phyloP scores from a whole-genome alignment of 1,140 invertebrate species.

The Cherax destructor region DNA sequence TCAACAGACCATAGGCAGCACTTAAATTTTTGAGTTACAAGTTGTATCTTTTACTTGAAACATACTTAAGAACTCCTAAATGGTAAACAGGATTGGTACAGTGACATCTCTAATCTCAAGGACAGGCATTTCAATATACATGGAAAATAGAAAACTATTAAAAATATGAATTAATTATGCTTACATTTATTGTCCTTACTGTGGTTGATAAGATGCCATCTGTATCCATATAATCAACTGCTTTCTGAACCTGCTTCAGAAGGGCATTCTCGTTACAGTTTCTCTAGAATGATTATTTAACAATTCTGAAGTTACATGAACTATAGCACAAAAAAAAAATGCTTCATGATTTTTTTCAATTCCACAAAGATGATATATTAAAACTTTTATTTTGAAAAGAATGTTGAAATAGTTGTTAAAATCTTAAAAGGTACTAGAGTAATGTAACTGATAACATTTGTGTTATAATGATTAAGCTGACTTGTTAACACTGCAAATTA shows the following conservation, averaged over 20 bases:
- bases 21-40: not conserved
- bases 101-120: not conserved
- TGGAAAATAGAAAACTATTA: not conserved
- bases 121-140: not conserved
- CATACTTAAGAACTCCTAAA: not conserved
- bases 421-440: not conserved
- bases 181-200: not conserved
- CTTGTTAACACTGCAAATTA: not conserved
- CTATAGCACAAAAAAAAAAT: not conserved
- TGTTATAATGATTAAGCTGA: not conserved
- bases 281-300: not conserved
- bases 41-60: not conserved
- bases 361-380: too few species aligned
- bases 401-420: not conserved
- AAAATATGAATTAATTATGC: not conserved
- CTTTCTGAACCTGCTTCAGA: not conserved
- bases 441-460: not conserved
- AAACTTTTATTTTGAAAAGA: too few species aligned
- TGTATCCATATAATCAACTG: not conserved
- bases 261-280: not conserved
- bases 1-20: not conserved
- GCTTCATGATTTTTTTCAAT: too few species aligned
- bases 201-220: not conserved
- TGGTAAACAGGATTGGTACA: not conserved
- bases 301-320: not conserved